A percentile compares a stretch with the other conserved stretches of the same genome.
These are phyloP conservation scores for Microcebus jonahi DNA, from an alignment of 2,113 vertebrate species.

Conservation along the genomic window DNA sequence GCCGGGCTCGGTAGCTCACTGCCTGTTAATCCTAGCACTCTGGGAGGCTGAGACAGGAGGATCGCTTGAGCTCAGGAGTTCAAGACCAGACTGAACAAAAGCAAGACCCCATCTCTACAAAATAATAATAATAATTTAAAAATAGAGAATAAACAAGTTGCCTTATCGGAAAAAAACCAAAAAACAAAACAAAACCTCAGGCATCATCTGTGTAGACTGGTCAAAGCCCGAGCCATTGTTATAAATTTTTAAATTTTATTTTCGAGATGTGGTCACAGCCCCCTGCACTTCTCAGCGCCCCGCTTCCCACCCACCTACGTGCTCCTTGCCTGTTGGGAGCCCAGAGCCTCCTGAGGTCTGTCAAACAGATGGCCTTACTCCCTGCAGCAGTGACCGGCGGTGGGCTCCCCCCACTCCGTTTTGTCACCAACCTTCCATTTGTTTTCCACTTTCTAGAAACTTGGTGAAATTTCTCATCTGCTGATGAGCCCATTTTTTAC, in stretches of 20 bases:
- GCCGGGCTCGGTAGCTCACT: no score
- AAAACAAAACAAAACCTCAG: no score
- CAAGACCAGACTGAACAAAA: no score
- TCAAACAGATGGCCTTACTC: fast-evolving
- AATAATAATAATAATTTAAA: no score
- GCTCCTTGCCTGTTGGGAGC: neutral
- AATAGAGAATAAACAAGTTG: conserved; percentile 81
- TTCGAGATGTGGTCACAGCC: neutral
- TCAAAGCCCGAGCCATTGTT: fast-evolving
- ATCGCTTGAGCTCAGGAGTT: no score
- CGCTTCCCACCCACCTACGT: no score
- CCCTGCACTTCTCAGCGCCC: no score
- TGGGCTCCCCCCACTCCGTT: neutral
- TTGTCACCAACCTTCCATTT: neutral
- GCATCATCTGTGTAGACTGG: neutral
- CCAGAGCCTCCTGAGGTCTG: neutral
- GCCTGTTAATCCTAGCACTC: no score
- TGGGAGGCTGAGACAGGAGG: no score
- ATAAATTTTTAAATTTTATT: neutral
- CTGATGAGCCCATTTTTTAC: neutral
- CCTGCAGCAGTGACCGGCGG: neutral
- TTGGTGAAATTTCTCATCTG: neutral
- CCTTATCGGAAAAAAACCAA: neutral
- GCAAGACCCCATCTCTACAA: no score
- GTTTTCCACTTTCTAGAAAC: neutral